Base-by-base conservation (phyloP, 2,113 vertebrate genomes). In the Lanius ludovicianus region DNA sequence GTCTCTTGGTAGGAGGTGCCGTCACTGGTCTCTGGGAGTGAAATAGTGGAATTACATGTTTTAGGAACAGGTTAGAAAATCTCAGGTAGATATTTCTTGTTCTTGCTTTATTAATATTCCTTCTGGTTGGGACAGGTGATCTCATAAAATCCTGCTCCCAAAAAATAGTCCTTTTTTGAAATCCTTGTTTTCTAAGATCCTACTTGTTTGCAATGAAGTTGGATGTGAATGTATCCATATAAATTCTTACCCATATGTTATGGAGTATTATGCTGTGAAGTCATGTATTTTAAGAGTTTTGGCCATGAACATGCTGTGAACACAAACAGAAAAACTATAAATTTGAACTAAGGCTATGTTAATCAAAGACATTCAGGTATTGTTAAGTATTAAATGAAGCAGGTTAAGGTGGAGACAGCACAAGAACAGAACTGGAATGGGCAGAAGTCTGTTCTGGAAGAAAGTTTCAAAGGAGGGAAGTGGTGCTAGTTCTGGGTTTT, bases 401-500 rank as follows among this genome's bases (percentile, higher is more conserved):
- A 65, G 37, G 20, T 76, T n/a, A 46, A 67, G 42, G 46, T 62
- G 80, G 46, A 73, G 68, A 11, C 13, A 20, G 27, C 21, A 21
- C 20, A n/a, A 50, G 50, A 49, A 35, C 8, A 65, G 49, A 73
- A 25, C 13, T 81, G 84, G 64, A 77, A 84, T 47, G 13, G 37
- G 15, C 46, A 73, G 70, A 67, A 57, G 4, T 13, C 41, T 73
- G 22, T 60, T 64, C 28, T 65, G 69, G 52, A 63, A 78, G 39
- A 41, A 46, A 46, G 13, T 22, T 84, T 87, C 7, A 35, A 37
- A 84, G 53, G 11, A 62, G 28, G 15, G 31, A 90, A 86, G 49
- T 4, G 1, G n/a, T 41, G 49, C 39, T 49, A 21, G 24, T 63
- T 55, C 44, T 0, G 5, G 5, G 12, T 0, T 1, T 49, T n/a